Evolutionary conservation across 2,797 vertebrate genomes (phyloP), one percentile per base, ranked within the genome.

Genomic region (Artibeus jamaicensis): DNA sequence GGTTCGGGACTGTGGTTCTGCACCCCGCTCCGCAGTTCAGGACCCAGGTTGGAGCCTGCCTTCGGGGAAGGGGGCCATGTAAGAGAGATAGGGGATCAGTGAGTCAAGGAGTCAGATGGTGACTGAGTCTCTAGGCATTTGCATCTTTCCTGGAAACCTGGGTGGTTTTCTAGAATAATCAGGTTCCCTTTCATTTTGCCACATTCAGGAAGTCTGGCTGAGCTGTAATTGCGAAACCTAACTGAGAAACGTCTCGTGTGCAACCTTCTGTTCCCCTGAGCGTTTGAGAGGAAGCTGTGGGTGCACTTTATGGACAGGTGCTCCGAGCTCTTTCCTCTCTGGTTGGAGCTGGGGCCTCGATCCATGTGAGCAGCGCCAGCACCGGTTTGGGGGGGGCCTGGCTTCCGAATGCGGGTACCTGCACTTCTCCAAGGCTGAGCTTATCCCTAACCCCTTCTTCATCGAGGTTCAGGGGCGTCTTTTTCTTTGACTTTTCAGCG

Each of bases 91-190:
- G 9, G 53, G 78, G 39, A 29, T 9, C 12, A 55, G 57, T 74
- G 46, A 90, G 26, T 86, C n/a, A n/a, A 37, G 71, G 57, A 62
- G 53, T 59, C 65, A 85, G 62, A 34, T 4, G 15, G 77, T 68
- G 46, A 48, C 37, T 5, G 32, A 67, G 39, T 57, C 24, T 73
- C 57, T 6, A 32, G 94, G 70, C 57, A 26, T 76, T 65, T 65
- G 32, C 12, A 68, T 26, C 86, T 78, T 89, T 87, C 82, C 94
- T 86, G n/a, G 82, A 85, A 94, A 77, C 59, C n/a, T 48, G 50
- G 85, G 16, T 79, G 55, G 46, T 84, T 93, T 93, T 86, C 93
- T 88, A 37, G 67, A 93, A 65, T 78, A 82, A 59, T 32, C 24
- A 83, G 55, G 48, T 67, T 86, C 85, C 24, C 18, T 65, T 93